phyloP scores from a whole-genome alignment of 2,113 vertebrate species.

The Pipra filicauda region DNA sequence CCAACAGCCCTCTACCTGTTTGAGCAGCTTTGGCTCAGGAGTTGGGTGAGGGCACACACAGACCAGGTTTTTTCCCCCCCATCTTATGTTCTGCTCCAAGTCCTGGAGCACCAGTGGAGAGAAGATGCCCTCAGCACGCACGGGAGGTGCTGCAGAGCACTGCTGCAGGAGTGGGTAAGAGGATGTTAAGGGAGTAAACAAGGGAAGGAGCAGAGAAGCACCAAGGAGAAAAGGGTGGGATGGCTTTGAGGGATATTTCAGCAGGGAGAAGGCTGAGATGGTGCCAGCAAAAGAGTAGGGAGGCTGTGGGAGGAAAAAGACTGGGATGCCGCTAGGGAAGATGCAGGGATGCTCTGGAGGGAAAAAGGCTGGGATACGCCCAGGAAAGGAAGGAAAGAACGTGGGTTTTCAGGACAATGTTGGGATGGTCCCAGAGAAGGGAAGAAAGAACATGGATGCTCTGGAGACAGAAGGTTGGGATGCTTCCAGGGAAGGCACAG shows the following conservation, averaged over 20 bases:
- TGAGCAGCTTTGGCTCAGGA: not conserved
- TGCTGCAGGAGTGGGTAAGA: not conserved
- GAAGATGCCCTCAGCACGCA: not conserved
- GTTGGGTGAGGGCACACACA: not conserved
- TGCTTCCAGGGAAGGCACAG: not conserved
- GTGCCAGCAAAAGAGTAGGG: not conserved
- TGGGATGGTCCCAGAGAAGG: not conserved
- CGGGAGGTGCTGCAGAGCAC: not conserved
- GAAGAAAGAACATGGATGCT: not conserved
- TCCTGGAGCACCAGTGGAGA: not conserved
- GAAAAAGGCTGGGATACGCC: not conserved
- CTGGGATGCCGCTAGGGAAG: not conserved
- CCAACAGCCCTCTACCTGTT: not conserved
- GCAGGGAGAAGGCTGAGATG: not conserved
- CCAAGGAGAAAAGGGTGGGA: not conserved
- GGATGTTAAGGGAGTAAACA: not conserved
- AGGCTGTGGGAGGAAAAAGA: not conserved
- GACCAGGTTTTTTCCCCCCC: accelerated
- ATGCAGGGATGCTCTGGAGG: not conserved
- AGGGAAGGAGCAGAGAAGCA: not conserved
- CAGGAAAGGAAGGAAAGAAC: not conserved
- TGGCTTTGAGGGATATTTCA: not conserved
- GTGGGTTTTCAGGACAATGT: not conserved
- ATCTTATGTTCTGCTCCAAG: not conserved
- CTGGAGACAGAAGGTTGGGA: not conserved